A percentile compares a stretch with the other conserved stretches of the same genome.
Evolutionary conservation across 2,797 vertebrate genomes (phyloP).

Genomic region (Hapalemur alaotrensis): DNA sequence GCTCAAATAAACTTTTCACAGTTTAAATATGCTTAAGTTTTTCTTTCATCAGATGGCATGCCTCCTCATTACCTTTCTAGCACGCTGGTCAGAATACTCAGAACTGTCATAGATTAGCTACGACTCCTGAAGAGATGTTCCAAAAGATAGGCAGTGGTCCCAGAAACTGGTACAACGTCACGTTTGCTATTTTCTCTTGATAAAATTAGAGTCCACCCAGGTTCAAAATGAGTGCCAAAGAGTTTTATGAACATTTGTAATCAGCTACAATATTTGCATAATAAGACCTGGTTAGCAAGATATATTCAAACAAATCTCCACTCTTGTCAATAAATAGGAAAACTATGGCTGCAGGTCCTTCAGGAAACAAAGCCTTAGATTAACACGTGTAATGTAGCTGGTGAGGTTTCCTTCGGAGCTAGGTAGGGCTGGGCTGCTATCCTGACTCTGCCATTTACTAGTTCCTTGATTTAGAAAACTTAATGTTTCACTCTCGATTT

Average conservation of each 20-base stretch:
- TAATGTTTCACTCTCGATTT: background rate
- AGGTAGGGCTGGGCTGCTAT: background rate
- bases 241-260: background rate
- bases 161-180: too few species aligned
- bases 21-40: background rate
- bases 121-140: background rate
- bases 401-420: background rate
- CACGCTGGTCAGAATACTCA: background rate
- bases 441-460: background rate
- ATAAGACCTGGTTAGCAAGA: background rate
- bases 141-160: background rate
- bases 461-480: background rate
- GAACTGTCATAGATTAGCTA: background rate
- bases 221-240: background rate
- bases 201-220: background rate
- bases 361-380: background rate
- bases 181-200: background rate
- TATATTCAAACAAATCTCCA: background rate
- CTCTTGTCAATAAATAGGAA: background rate
- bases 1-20: background rate
- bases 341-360: background rate
- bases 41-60: background rate
- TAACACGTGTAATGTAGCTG: background rate
- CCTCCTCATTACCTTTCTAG: background rate
- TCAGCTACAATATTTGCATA: background rate